Evolutionary conservation across 1,140 invertebrate species (phyloP).

Genomic region (Drosophila azteca): DNA sequence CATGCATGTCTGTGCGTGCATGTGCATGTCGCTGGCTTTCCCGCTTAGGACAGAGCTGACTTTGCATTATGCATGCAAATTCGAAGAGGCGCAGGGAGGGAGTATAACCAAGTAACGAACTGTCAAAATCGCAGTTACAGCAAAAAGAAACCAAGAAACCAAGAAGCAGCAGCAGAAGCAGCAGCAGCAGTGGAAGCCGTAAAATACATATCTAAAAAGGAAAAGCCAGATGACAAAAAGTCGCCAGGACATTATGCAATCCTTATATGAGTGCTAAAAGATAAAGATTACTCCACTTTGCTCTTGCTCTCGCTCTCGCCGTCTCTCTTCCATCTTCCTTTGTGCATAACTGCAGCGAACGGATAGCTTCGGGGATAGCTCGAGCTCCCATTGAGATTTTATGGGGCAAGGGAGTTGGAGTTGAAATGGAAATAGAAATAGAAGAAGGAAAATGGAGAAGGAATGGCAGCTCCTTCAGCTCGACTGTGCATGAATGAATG

Average conservation of each 20-base stretch:
- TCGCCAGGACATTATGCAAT: conserved; percentile 68
- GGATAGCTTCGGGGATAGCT: not conserved
- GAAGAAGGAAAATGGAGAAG: not conserved
- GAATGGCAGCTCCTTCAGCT: conserved; percentile 49
- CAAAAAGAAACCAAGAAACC: conserved; percentile 26
- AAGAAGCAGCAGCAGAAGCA: conserved; percentile 4
- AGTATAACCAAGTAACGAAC: conserved; percentile 75
- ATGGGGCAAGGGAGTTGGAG: conserved; percentile 24
- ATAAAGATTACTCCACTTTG: conserved; percentile 57
- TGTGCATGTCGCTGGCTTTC: conserved; percentile 2
- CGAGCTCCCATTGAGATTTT: conserved; percentile 19
- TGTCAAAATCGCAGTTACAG: conserved; percentile 77
- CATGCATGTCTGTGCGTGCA: conserved; percentile 37
- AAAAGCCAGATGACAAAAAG: conserved; percentile 44
- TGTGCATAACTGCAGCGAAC: conserved; percentile 49
- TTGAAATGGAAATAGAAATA: conserved; percentile 28
- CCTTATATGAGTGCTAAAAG: conserved; percentile 44
- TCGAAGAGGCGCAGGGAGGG: not conserved
- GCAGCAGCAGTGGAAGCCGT: conserved; percentile 11
- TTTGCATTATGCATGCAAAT: conserved; percentile 76
- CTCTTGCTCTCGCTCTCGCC: conserved; percentile 31
- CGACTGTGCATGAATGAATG: conserved; percentile 73
- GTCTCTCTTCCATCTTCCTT: conserved; percentile 15
- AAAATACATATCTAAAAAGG: not conserved
- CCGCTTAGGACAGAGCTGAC: conserved; percentile 54